Conservation (phyloP, 2,797 vertebrate genomes). For the Kryptolebias ocellatus region DNA sequence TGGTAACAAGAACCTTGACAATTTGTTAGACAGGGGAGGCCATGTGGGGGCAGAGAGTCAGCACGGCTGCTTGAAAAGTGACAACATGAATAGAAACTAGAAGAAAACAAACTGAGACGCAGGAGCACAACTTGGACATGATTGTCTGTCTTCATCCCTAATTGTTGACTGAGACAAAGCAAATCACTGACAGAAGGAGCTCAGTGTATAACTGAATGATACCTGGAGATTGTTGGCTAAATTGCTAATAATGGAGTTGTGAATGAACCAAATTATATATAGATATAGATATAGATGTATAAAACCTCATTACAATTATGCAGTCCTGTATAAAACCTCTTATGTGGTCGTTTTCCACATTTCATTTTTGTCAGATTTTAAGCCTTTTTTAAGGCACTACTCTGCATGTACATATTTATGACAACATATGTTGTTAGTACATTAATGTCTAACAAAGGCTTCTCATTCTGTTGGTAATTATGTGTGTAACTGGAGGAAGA, state of each 20-base stretch:
- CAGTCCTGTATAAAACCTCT: too few relatives aligned
- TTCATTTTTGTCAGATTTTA: not conserved
- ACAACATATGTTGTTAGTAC: constrained; percentile 13
- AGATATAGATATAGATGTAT: too few relatives aligned
- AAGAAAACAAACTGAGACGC: constrained; percentile 14
- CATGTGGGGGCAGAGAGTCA: constrained; percentile 41
- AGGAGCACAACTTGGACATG: constrained; percentile 27
- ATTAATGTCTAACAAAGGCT: constrained; percentile 14
- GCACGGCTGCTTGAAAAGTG: constrained; percentile 29
- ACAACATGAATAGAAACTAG: constrained; percentile 47
- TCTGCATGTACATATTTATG: not conserved
- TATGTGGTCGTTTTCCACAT: too few relatives aligned
- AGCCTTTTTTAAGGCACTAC: constrained; percentile 2
- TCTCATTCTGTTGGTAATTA: constrained; percentile 38
- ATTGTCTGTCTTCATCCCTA: constrained; percentile 8
- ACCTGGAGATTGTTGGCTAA: too few relatives aligned
- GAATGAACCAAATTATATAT: too few relatives aligned
- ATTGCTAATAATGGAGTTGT: too few relatives aligned
- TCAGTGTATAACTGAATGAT: not conserved
- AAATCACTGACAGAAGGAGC: not conserved
- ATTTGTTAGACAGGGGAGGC: constrained; percentile 66
- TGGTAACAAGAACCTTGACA: constrained; percentile 71
- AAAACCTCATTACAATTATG: too few relatives aligned
- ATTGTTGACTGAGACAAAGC: constrained; percentile 9
- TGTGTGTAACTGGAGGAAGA: constrained; percentile 38